Conservation (phyloP, 2,888 invertebrate species). For the Pycnomerus fuliginosus region DNA sequence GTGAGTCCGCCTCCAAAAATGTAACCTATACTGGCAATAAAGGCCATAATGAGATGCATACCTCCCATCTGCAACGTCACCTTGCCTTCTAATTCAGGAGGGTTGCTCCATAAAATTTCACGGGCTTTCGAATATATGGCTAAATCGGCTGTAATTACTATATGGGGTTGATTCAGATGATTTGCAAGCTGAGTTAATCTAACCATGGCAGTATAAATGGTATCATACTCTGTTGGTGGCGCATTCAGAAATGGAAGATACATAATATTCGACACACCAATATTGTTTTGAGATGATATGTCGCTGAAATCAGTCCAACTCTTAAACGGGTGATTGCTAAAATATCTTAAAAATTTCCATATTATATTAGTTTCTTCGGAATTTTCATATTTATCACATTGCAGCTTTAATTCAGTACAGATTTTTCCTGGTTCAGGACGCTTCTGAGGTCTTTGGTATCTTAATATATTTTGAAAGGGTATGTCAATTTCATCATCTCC, state of each 20-base stretch:
- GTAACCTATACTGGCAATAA: not conserved
- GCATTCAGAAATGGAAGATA: slow-evolving; percentile 26
- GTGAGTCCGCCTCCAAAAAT: not conserved
- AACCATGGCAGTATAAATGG: slow-evolving; percentile 21
- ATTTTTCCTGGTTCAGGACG: not conserved
- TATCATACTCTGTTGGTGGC: slow-evolving; percentile 19
- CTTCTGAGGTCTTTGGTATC: not conserved
- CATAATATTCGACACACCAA: slow-evolving; percentile 13
- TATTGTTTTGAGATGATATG: slow-evolving; percentile 17
- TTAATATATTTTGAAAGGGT: not conserved
- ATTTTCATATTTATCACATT: not conserved
- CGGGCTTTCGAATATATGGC: slow-evolving; percentile 2
- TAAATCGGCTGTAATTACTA: slow-evolving; percentile 19
- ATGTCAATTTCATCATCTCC: not conserved
- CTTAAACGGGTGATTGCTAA: not conserved
- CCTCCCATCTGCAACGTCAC: not conserved
- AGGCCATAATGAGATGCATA: not conserved
- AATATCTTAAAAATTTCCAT: not conserved
- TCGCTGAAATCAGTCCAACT: not conserved
- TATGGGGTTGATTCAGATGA: slow-evolving; percentile 15
- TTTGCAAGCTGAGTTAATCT: slow-evolving; percentile 17
- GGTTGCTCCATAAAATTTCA: slow-evolving; percentile 25
- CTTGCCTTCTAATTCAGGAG: slow-evolving; percentile 1
- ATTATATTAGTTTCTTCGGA: not conserved
- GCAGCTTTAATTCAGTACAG: not conserved